These are phyloP conservation scores for Remorina albescens DNA, from an alignment of 2,797 vertebrate genomes.

Conservation along the genomic window DNA sequence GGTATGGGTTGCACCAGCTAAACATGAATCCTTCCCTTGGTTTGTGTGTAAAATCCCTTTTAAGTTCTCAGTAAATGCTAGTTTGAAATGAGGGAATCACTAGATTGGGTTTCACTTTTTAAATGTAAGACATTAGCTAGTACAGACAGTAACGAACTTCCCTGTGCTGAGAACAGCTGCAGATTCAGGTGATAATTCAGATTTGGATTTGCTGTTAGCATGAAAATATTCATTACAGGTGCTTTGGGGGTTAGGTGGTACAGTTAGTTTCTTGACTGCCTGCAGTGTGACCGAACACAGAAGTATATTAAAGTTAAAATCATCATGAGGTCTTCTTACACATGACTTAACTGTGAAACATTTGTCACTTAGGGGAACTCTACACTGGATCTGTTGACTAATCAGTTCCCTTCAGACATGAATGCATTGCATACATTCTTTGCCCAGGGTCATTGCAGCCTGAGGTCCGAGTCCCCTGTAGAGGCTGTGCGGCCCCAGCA, in stretches of 20 bases:
- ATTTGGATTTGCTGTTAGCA: not conserved
- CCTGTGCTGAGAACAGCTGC: not conserved
- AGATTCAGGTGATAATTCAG: not conserved
- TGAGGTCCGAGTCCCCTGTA: constrained; percentile 9
- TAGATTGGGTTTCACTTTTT: not conserved
- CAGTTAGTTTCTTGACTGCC: not conserved
- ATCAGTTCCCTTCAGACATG: constrained; percentile 36
- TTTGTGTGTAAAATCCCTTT: not conserved
- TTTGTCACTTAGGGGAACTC: constrained; percentile 22
- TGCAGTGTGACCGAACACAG: not conserved
- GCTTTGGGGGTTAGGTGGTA: not conserved
- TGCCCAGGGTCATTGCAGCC: constrained; percentile 29
- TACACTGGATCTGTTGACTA: not conserved
- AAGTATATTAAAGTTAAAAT: constrained; percentile 1
- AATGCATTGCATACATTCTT: constrained; percentile 46
- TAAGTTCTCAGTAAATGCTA: not conserved
- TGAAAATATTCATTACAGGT: not conserved
- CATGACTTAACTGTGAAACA: not conserved
- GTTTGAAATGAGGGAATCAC: not conserved
- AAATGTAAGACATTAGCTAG: not conserved
- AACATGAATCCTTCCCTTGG: no score
- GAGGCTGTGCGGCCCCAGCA: constrained; percentile 23
- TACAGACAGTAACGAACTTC: not conserved
- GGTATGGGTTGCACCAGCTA: no score
- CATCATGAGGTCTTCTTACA: not conserved